A percentile compares a stretch with the other conserved stretches of the same genome.
Conservation (phyloP, 2,113 vertebrate species). For the Leptodactylus fuscus region DNA sequence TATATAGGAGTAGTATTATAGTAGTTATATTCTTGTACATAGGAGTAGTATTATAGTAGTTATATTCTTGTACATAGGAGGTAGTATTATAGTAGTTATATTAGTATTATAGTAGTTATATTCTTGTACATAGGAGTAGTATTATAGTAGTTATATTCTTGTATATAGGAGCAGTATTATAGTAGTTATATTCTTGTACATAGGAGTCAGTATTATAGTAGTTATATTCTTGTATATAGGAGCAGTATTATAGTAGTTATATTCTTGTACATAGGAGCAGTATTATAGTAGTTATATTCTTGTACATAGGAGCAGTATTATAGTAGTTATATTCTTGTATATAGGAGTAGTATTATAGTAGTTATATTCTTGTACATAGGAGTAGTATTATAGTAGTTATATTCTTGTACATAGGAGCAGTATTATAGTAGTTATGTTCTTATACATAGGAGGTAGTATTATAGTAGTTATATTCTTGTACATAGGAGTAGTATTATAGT, state of each 20-base stretch:
- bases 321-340: conserved; percentile 13
- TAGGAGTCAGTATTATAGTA: no score
- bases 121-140: neutral
- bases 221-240: conserved; percentile 5
- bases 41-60: no score
- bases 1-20: no score
- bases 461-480: neutral
- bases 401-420: neutral
- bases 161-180: neutral
- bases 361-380: neutral
- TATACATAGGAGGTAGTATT: neutral
- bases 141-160: conserved; percentile 2
- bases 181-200: neutral
- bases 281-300: conserved; percentile 21
- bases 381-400: conserved; percentile 7
- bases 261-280: neutral
- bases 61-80: no score
- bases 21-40: no score
- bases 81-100: no score
- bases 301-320: conserved; percentile 3
- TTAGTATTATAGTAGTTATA: no score
- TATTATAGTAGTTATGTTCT: neutral
- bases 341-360: conserved; percentile 4
- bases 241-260: conserved; percentile 7
- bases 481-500: no score